phyloP scores from a whole-genome alignment of 2,888 invertebrate species.

The Gerris lacustris region DNA sequence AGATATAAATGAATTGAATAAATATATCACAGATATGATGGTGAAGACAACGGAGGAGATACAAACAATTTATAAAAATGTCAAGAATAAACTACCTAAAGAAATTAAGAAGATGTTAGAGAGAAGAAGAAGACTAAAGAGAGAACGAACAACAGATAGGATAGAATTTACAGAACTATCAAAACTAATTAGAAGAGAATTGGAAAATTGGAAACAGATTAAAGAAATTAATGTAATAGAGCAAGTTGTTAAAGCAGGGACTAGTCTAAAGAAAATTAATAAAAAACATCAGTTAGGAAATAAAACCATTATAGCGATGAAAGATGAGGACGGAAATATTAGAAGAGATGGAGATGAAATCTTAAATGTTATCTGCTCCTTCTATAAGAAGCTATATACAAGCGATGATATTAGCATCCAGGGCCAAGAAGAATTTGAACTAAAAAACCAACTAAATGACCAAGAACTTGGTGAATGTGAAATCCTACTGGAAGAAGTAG shows the following conservation, averaged over 20 bases:
- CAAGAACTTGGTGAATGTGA: slow-evolving; percentile 1
- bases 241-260: neutral
- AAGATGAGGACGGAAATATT: slow-evolving; percentile 6
- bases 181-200: slow-evolving; percentile 13
- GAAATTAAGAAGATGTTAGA: slow-evolving; percentile 8
- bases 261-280: slow-evolving; percentile 2
- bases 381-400: neutral
- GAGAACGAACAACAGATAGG: neutral
- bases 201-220: neutral
- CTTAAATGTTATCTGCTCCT: neutral
- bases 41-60: neutral
- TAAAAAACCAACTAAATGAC: neutral
- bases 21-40: too few species aligned
- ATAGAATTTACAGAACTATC: neutral
- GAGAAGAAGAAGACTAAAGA: neutral
- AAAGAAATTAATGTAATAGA: slow-evolving; percentile 7
- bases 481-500: neutral
- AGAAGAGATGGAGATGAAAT: slow-evolving; percentile 7
- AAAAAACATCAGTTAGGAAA: neutral
- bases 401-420: neutral
- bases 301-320: slow-evolving; percentile 8
- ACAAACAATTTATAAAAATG: slow-evolving; percentile 6
- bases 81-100: slow-evolving; percentile 11
- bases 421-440: neutral
- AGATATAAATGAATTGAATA: too few species aligned